Evolutionary conservation across 2,113 vertebrate species (phyloP).

Genomic region (Campylorhamphus procurvoides): DNA sequence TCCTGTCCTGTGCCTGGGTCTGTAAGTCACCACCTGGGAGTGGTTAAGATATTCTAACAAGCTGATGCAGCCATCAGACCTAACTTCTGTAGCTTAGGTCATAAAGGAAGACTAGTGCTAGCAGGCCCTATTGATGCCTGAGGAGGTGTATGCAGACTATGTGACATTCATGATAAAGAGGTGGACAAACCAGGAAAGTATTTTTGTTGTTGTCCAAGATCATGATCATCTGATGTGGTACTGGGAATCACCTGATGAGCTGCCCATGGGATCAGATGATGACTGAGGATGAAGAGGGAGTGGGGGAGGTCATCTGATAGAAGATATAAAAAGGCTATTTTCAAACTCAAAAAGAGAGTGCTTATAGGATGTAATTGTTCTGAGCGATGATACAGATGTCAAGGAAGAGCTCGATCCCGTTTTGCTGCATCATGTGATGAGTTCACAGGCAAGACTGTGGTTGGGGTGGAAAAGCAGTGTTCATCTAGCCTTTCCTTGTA

Average conservation of each 20-base stretch:
- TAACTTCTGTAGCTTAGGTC: neutral
- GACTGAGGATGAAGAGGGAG: neutral
- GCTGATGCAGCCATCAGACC: neutral
- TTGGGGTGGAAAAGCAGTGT: neutral
- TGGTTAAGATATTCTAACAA: neutral
- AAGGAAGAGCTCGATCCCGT: neutral
- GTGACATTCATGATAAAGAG: neutral
- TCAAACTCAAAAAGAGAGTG: neutral
- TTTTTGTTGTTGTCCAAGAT: neutral
- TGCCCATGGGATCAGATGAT: neutral
- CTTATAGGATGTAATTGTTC: neutral
- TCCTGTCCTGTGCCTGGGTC: neutral
- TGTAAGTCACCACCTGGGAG: neutral
- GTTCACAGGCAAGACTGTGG: neutral
- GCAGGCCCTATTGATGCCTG: neutral
- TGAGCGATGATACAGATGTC: neutral
- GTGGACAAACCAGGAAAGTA: neutral
- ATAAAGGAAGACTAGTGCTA: neutral
- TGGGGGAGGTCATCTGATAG: neutral
- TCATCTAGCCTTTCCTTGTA: neutral
- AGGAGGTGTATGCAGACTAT: neutral
- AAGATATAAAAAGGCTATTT: neutral
- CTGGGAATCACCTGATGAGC: neutral
- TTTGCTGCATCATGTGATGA: neutral
- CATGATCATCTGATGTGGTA: neutral